These are phyloP conservation scores for Pimephales promelas DNA, from an alignment of 2,113 vertebrate species.

Conservation along the genomic window DNA sequence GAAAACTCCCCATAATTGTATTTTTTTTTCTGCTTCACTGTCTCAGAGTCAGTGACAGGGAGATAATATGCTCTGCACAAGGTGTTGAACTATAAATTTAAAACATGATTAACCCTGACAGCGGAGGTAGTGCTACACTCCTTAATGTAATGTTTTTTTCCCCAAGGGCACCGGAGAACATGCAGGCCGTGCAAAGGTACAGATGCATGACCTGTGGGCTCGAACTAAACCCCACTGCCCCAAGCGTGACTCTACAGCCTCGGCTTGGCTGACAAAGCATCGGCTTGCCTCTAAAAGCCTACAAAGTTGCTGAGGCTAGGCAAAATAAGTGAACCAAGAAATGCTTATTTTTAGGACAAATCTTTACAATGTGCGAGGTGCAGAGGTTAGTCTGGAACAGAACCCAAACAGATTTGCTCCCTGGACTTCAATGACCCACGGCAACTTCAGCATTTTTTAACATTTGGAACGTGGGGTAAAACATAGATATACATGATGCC, in stretches of 20 bases:
- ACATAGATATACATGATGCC: no score
- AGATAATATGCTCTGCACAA: constrained; percentile 15
- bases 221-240: constrained; percentile 19
- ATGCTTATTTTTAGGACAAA: constrained; percentile 48
- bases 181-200: constrained; percentile 2
- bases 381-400: constrained; percentile 22
- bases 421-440: neutral
- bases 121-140: constrained; percentile 36
- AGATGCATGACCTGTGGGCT: constrained; percentile 45
- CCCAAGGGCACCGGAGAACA: constrained; percentile 49
- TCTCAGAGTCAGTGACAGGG: constrained; percentile 15
- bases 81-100: constrained; percentile 27
- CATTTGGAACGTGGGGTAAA: neutral
- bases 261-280: constrained; percentile 50
- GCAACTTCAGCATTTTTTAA: neutral
- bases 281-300: constrained; percentile 20
- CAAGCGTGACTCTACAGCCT: constrained; percentile 36
- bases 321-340: constrained; percentile 47
- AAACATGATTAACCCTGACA: constrained; percentile 35
- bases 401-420: neutral
- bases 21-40: constrained; percentile 14
- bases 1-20: constrained; percentile 18
- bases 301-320: constrained; percentile 53
- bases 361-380: constrained; percentile 30
- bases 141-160: constrained; percentile 53